phyloP scores from a whole-genome alignment of 2,888 invertebrate species.

The Nomada flava region DNA sequence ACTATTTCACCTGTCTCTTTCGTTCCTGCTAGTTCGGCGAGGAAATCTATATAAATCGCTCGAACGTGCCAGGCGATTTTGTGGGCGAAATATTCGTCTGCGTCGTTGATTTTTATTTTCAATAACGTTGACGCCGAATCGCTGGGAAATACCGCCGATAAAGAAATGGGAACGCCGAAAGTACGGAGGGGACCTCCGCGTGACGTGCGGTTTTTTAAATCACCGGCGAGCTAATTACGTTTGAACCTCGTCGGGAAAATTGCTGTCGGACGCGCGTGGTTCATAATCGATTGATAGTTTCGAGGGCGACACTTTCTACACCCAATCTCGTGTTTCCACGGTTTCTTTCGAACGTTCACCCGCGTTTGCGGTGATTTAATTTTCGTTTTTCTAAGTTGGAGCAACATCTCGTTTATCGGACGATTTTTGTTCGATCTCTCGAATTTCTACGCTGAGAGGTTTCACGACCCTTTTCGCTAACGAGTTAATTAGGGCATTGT shows the following conservation, averaged over 20 bases:
- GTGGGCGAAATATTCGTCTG: not conserved
- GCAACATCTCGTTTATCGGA: no score
- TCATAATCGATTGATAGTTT: conserved; percentile 51
- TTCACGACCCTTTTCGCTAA: no score
- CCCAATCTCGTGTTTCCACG: not conserved
- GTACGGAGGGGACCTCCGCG: not conserved
- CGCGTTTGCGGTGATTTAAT: not conserved
- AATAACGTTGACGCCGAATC: conserved; percentile 23
- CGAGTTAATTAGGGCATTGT: no score
- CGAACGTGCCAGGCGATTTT: not conserved
- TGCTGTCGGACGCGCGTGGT: conserved; percentile 30
- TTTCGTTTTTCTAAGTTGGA: not conserved
- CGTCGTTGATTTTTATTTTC: conserved; percentile 9
- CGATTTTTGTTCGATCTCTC: no score
- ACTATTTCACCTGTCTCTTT: no score
- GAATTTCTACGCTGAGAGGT: no score
- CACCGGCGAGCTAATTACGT: conserved; percentile 55
- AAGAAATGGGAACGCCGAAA: conserved; percentile 8
- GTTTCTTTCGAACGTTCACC: not conserved
- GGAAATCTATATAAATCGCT: not conserved
- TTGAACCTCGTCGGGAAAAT: conserved; percentile 34
- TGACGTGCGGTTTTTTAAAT: conserved; percentile 50
- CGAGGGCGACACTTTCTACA: not conserved
- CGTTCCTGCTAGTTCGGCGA: no score
- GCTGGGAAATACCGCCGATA: conserved; percentile 36